Conservation (phyloP, 2,113 vertebrate genomes). For the Silurus asotus region DNA sequence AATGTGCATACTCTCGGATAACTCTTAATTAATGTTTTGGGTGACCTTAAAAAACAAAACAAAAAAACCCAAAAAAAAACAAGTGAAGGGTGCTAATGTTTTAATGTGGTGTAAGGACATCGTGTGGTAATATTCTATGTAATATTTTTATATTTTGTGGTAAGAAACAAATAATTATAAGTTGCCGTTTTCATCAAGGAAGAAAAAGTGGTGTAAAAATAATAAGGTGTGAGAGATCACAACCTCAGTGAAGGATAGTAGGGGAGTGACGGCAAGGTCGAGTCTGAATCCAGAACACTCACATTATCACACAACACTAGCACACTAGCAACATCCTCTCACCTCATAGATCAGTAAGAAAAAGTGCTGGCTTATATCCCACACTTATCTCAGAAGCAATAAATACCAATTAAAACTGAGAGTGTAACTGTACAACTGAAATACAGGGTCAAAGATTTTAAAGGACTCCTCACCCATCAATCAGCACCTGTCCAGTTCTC, state of each 20-base stretch:
- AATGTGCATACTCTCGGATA: not conserved
- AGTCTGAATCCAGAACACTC: constrained; percentile 60
- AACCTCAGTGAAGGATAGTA: constrained; percentile 8
- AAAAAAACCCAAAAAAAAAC: too few species aligned
- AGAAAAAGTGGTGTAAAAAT: not conserved
- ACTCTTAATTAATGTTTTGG: constrained; percentile 23
- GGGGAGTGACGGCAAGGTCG: constrained; percentile 52
- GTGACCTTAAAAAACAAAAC: not conserved
- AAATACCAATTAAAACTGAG: constrained; percentile 69
- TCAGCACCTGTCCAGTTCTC: constrained; percentile 16
- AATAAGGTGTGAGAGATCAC: constrained; percentile 30
- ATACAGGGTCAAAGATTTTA: constrained; percentile 51
- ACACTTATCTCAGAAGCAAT: constrained; percentile 71
- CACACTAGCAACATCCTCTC: constrained; percentile 54
- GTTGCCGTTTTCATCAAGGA: not conserved
- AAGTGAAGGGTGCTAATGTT: not conserved
- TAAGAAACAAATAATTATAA: not conserved
- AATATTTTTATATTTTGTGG: not conserved
- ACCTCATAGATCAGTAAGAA: constrained; percentile 69
- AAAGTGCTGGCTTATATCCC: constrained; percentile 65
- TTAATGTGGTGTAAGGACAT: not conserved
- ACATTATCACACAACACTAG: constrained; percentile 67
- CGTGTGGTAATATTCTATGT: not conserved
- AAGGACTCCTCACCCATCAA: constrained; percentile 50
- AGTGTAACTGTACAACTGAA: constrained; percentile 60